Percentiles rank a stretch among this genome's conserved stretches.
These are phyloP conservation scores for Mobula birostris DNA, from an alignment of 2,113 vertebrate species.

Conservation along the genomic window DNA sequence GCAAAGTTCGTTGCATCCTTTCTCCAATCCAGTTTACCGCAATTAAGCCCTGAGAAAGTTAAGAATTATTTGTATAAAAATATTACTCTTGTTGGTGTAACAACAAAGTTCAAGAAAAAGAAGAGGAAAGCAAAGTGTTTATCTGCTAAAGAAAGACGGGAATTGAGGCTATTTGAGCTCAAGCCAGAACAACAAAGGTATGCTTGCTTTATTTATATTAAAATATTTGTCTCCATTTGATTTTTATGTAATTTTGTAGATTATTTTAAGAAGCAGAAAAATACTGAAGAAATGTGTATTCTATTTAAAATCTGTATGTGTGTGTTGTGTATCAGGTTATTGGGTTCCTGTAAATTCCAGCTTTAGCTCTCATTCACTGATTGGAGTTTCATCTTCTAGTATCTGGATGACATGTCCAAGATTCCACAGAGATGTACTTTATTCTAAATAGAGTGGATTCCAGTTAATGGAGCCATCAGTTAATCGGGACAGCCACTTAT, in stretches of 20 bases:
- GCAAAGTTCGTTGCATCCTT: constrained; percentile 65
- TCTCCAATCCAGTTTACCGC: constrained; percentile 61
- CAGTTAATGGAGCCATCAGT: too few relatives aligned
- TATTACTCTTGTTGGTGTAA: constrained; percentile 60
- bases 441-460: not conserved
- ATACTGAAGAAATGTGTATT: not conserved
- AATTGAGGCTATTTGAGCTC: constrained; percentile 69
- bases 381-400: not conserved
- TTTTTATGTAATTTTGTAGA: not conserved
- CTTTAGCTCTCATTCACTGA: not conserved
- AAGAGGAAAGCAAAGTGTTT: constrained; percentile 54
- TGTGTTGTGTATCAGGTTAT: not conserved
- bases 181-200: constrained; percentile 74
- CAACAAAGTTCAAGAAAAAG: constrained; percentile 44
- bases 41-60: constrained; percentile 36
- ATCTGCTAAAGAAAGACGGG: constrained; percentile 62
- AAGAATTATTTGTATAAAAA: constrained; percentile 59
- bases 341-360: not conserved
- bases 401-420: not conserved
- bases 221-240: not conserved
- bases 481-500: too few relatives aligned
- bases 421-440: too few relatives aligned
- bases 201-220: not conserved
- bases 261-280: not conserved
- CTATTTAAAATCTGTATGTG: not conserved